A percentile compares a stretch with the other conserved stretches of the same genome.
phyloP scores from a whole-genome alignment of 2,797 vertebrate genomes.

The Chelon labrosus region DNA sequence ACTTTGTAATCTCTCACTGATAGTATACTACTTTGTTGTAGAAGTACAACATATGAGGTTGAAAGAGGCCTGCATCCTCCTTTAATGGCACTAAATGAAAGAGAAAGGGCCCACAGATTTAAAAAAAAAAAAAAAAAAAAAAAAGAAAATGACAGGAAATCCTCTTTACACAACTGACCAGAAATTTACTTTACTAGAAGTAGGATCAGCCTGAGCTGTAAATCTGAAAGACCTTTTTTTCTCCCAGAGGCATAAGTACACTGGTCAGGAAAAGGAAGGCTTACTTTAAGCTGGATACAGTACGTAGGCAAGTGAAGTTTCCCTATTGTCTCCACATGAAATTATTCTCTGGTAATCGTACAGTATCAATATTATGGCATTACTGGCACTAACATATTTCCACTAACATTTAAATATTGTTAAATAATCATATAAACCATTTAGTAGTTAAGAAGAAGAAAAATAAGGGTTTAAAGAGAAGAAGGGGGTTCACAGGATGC shows the following conservation, averaged over 20 bases:
- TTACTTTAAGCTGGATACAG: neutral
- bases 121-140: no score
- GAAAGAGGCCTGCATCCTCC: neutral
- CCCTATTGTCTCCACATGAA: neutral
- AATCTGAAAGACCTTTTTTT: conserved; percentile 40
- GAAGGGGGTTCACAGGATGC: conserved; percentile 34
- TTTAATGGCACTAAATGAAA: neutral
- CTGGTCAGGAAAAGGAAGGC: neutral
- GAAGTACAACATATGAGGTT: neutral
- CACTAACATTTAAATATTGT: neutral
- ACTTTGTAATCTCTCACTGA: no score
- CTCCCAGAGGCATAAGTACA: neutral
- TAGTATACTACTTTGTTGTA: no score
- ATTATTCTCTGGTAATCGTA: neutral
- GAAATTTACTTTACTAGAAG: conserved; percentile 45
- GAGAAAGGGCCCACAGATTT: neutral
- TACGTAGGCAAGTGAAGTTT: neutral
- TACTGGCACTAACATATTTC: neutral
- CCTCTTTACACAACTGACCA: conserved; percentile 43
- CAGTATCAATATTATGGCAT: neutral
- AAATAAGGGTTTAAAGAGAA: neutral
- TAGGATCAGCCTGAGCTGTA: conserved; percentile 37
- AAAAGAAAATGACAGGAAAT: conserved; percentile 33
- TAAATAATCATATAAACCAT: neutral
- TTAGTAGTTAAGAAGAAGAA: neutral